Base-by-base conservation (phyloP, 2,888 invertebrate genomes). In the Parochlus steinenii region DNA sequence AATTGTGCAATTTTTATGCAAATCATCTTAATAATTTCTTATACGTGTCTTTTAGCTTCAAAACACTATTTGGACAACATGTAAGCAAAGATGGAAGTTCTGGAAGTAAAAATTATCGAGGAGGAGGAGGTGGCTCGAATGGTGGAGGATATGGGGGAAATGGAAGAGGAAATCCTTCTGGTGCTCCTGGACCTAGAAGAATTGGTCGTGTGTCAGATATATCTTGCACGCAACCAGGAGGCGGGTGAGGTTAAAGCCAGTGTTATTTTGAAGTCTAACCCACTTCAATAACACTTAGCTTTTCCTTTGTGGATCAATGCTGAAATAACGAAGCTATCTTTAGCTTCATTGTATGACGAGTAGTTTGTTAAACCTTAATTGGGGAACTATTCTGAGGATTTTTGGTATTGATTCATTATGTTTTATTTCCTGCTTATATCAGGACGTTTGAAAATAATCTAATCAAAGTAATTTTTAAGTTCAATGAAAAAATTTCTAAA, bases 171-270 rank as follows among this genome's bases (percentile, higher is more conserved):
- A 18, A 16, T 18, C 14, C 23, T 22, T 4, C 5, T 16, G n/a
- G n/a, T n/a, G n/a, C n/a, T n/a, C n/a, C n/a, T n/a, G n/a, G 34
- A 16, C 15, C 28, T 10, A 28, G 34, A 5, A 11, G 34, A 6
- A 19, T 28, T 7, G 20, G 27, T n/a, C 14, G 34, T 16, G 28
- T 34, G 34, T 11, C 11, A 4, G 34, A 34, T 10, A 15, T 34
- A 3, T 20, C 26, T 14, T 26, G 27, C 11, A 20, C 34, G 5
- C 27, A 20, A 15, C 16, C 11, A n/a, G 28, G 28, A 4, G 30
- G 30, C 10, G 34, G 34, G 28, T 34, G 34, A 34, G 34, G 34
- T 34, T 34, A 34, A 34, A n/a, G n/a, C n/a, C n/a, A n/a, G n/a
- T n/a, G n/a, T n/a, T n/a, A n/a, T n/a, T n/a, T n/a, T n/a, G n/a